Base-by-base conservation (phyloP, 2,797 vertebrate genomes). In the Acipenser ruthenus region DNA sequence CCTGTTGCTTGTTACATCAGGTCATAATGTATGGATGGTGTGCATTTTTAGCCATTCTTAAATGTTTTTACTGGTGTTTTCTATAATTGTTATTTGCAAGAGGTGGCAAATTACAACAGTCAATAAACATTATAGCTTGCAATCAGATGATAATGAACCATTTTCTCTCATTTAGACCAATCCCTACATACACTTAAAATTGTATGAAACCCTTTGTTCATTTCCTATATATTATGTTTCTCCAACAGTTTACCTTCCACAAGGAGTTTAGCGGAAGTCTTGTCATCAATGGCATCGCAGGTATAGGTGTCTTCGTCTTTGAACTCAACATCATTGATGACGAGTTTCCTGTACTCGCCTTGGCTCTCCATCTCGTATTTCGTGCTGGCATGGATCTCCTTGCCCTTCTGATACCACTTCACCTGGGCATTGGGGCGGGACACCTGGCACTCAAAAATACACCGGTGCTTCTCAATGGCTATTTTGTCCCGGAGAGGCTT, bases 401-500 rank as follows among this genome's bases (percentile, higher is more conserved):
- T 15, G 0, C 86, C 80, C 69, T 88, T 92, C 73, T 94, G 96
- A 80, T 87, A 96, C 97, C 97, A 99, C 18, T 68, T 89, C 61
- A 99, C 97, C 65, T 80, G 73, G 48, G 95, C 95, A 0, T 78
- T 99, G 79, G 89, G 86, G 1, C 95, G 91, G 9, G 97, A 98
- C 72, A 99, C 90, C 76, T 97, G 95, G 88, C 97, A 99, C 79
- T 99, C 97, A 47, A 99, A 91, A 76, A 95, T 75, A 0, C 88
- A 94, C 0, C 93, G 88, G 69, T 97, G 96, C 72, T 92, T 96
- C 78, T 93, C 94, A 71, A 99, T 95, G 6, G 94, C 96, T 6
- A 97, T 97, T 86, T 98, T 99, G 76, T 99, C 95, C 69, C 94
- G 79, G 76, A 99, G 83, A 6, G 85, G 93, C 79, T 94, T 97